Evolutionary conservation across 1,140 invertebrate species (phyloP).

Genomic region (Choristoneura fumiferana): DNA sequence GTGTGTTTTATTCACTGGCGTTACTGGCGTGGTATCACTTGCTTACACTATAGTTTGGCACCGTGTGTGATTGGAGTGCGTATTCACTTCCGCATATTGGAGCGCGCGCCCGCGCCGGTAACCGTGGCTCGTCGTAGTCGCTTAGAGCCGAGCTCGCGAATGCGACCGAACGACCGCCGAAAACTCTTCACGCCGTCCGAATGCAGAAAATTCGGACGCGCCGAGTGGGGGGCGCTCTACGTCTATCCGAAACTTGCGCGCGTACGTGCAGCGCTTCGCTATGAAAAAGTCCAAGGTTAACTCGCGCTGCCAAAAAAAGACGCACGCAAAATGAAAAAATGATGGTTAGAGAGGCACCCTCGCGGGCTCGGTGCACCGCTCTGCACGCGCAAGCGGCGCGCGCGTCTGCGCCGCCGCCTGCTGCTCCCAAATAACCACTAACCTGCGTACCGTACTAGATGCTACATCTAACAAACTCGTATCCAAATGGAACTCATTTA

Average conservation of each 20-base stretch:
- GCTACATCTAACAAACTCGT: too few relatives aligned
- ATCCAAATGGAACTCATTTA: too few relatives aligned
- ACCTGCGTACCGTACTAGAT: too few relatives aligned
- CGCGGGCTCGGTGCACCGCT: constrained; percentile 68
- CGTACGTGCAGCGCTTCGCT: constrained; percentile 73
- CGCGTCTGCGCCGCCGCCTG: constrained; percentile 25
- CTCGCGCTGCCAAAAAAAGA: constrained; percentile 76
- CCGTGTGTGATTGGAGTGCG: constrained; percentile 46
- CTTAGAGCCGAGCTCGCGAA: constrained; percentile 69
- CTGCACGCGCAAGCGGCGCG: constrained; percentile 45
- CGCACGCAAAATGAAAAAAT: constrained; percentile 72
- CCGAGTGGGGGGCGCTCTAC: constrained; percentile 74
- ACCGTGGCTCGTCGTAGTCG: constrained; percentile 46
- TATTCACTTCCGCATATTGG: constrained; percentile 74
- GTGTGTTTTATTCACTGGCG: constrained; percentile 55
- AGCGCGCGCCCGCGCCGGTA: constrained; percentile 48
- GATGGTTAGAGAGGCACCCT: constrained; percentile 69
- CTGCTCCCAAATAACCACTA: constrained; percentile 2
- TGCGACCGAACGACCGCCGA: constrained; percentile 75
- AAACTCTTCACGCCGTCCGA: constrained; percentile 68
- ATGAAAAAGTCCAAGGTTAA: constrained; percentile 77
- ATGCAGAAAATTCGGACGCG: constrained; percentile 77
- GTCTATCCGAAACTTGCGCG: constrained; percentile 75
- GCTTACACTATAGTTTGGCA: constrained; percentile 57
- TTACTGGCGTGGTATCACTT: constrained; percentile 40